A percentile compares a stretch with the other conserved stretches of the same genome.
phyloP scores from a whole-genome alignment of 2,113 vertebrate species.

The Dromas ardeola region DNA sequence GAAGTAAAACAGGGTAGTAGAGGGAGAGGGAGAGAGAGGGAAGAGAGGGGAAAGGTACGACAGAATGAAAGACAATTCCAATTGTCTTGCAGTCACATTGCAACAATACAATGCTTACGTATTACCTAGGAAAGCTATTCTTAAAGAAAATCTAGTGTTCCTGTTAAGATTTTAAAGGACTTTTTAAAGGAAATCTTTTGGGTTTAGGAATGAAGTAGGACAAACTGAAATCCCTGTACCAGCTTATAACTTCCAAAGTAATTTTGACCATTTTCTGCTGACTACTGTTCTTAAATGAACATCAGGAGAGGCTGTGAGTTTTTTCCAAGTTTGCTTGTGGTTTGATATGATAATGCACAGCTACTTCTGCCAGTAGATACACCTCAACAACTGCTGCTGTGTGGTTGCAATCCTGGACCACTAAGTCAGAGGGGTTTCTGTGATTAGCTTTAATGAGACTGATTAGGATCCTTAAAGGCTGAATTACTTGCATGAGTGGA shows the following conservation, averaged over 20 bases:
- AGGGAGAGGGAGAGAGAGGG: neutral
- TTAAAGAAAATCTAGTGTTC: neutral
- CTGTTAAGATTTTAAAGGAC: neutral
- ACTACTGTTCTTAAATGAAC: neutral
- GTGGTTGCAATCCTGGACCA: neutral
- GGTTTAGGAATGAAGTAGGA: neutral
- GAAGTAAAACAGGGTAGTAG: slow-evolving; percentile 33
- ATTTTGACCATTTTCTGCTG: neutral
- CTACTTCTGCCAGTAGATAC: neutral
- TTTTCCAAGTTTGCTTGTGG: neutral
- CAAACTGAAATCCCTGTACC: neutral
- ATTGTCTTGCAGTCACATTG: neutral
- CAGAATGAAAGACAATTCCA: slow-evolving; percentile 44
- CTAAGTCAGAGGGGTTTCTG: neutral
- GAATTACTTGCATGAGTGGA: neutral
- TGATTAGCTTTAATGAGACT: neutral
- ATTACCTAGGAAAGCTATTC: neutral
- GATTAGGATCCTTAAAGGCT: neutral
- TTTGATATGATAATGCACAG: neutral
- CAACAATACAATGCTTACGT: neutral
- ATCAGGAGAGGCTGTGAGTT: neutral
- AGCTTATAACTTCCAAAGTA: neutral
- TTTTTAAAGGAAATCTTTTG: neutral
- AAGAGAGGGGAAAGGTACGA: neutral
- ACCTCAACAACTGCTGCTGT: neutral